These are phyloP conservation scores for Gobiocypris rarus DNA, from an alignment of 2,113 vertebrate species.

Conservation along the genomic window DNA sequence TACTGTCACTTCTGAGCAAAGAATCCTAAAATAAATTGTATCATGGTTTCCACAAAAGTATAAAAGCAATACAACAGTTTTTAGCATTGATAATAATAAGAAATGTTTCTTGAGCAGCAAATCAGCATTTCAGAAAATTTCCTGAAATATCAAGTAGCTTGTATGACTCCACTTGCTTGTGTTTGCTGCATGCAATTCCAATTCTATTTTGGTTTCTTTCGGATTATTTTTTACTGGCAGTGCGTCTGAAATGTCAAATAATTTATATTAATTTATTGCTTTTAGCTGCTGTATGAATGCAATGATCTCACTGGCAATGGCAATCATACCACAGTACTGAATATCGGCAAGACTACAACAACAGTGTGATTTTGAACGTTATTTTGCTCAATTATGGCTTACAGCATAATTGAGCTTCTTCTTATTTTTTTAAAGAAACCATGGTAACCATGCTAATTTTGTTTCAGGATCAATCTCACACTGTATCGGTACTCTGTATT, in stretches of 20 bases:
- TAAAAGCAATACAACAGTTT: not conserved
- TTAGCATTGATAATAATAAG: not conserved
- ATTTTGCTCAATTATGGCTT: conserved; percentile 12
- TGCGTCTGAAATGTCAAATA: not conserved
- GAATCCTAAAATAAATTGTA: not conserved
- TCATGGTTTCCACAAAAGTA: not conserved
- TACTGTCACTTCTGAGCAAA: not conserved
- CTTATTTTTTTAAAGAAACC: not conserved
- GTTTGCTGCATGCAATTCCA: not conserved
- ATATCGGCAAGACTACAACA: not conserved
- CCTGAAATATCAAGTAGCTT: not conserved
- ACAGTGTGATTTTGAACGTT: not conserved
- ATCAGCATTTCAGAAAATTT: not conserved
- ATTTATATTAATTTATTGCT: not conserved
- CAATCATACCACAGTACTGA: not conserved
- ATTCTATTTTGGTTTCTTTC: not conserved
- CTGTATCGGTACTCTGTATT: not conserved
- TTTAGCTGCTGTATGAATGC: not conserved
- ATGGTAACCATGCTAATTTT: conserved; percentile 13
- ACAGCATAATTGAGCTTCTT: too few species aligned
- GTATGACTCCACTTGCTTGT: not conserved
- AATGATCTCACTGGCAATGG: not conserved
- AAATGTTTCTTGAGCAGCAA: not conserved
- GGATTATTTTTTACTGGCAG: not conserved
- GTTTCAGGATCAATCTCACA: not conserved